A percentile compares a stretch with the other conserved stretches of the same genome.
These are phyloP conservation scores for Drosophila lini DNA, from an alignment of 1,140 invertebrate genomes.

Conservation along the genomic window DNA sequence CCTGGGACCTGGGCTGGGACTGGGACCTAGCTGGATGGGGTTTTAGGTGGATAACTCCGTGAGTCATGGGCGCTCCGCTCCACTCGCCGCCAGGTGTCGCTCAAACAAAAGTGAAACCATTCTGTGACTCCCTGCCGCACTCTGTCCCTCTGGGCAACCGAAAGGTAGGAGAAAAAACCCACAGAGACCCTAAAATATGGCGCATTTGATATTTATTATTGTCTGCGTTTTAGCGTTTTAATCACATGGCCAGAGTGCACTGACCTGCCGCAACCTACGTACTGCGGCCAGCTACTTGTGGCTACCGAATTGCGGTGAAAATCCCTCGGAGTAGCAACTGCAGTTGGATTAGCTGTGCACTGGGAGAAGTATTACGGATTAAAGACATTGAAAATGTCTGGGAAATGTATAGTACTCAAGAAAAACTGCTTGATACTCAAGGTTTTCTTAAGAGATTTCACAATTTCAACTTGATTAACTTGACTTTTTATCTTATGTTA, in stretches of 20 bases:
- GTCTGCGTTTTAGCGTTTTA: slow-evolving; percentile 73
- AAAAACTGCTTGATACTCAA: background rate
- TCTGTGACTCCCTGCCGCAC: slow-evolving; percentile 14
- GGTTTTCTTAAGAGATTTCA: background rate
- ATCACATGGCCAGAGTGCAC: slow-evolving; percentile 72
- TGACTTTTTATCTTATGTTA: background rate
- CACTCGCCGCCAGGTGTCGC: slow-evolving; percentile 67
- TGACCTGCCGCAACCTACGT: slow-evolving; percentile 76
- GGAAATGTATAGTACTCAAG: rapidly evolving
- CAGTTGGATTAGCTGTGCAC: slow-evolving; percentile 32
- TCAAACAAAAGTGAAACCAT: slow-evolving; percentile 77
- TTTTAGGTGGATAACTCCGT: slow-evolving; percentile 47
- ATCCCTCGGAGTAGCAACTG: slow-evolving; percentile 45
- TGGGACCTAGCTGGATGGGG: slow-evolving; percentile 11
- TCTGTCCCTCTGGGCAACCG: slow-evolving; percentile 18
- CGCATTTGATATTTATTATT: slow-evolving; percentile 81
- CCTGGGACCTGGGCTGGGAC: slow-evolving; percentile 20
- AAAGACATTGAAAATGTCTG: background rate
- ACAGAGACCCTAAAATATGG: slow-evolving; percentile 73
- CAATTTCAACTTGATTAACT: background rate
- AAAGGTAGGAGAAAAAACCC: slow-evolving; percentile 2
- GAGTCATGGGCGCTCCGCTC: slow-evolving; percentile 53
- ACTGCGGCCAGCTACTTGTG: slow-evolving; percentile 51
- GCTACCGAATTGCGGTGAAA: slow-evolving; percentile 73
- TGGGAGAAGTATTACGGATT: background rate